Conservation (phyloP, 2,113 vertebrate species). For the Gnathonemus echidnorhynchus region DNA sequence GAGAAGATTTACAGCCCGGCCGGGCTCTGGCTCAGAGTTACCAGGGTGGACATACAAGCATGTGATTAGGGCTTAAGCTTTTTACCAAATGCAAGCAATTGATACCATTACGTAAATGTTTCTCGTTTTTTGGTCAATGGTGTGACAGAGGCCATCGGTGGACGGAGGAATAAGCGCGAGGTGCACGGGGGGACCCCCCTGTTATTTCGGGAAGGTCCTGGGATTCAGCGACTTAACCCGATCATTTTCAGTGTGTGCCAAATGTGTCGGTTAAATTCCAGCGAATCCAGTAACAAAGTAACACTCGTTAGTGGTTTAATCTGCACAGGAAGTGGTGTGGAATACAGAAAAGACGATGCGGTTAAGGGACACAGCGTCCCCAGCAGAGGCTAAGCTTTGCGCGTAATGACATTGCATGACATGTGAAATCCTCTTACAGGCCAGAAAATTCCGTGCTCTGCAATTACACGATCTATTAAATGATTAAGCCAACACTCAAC, state of each 20-base stretch:
- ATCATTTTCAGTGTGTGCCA: neutral
- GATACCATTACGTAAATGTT: neutral
- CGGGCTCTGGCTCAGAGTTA: neutral
- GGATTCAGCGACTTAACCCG: neutral
- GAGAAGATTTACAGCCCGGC: neutral
- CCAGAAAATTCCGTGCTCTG: neutral
- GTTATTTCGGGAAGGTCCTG: neutral
- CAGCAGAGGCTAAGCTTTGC: neutral
- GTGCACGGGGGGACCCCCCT: neutral
- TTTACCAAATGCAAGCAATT: neutral
- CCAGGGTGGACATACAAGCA: neutral
- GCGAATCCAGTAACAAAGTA: neutral
- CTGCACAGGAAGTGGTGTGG: neutral
- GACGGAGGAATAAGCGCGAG: neutral
- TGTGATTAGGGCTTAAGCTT: neutral
- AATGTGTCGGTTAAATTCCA: neutral
- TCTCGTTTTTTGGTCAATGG: neutral
- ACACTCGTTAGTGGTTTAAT: neutral
- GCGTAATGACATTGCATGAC: neutral
- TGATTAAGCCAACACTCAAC: neutral
- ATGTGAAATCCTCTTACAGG: neutral
- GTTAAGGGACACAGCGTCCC: neutral
- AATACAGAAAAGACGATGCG: neutral
- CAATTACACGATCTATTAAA: neutral
- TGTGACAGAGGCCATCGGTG: neutral